Base-by-base conservation (phyloP, 1,140 invertebrate species). In the Plodia interpunctella region DNA sequence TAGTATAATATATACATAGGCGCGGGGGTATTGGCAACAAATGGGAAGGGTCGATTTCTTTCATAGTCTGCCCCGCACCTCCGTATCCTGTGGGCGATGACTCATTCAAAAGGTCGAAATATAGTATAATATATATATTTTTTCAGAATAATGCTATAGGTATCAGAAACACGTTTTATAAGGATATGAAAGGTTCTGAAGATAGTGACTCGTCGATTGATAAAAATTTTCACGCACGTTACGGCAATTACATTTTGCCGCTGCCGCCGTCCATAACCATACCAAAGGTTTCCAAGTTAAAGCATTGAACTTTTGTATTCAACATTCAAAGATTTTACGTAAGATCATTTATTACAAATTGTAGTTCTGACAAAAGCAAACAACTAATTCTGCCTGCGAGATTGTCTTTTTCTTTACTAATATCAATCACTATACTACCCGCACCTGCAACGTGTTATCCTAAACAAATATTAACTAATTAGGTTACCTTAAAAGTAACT, bases 141-240 rank as follows among this genome's bases (percentile, higher is more conserved):
- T 77, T 80, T 76, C 82, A 86, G 80, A 74, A 68, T 63, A 63
- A 74, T 69, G 65, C 63, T 66, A 79, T 80, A 74, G 63, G 59
- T 74, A 77, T 70, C 71, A 74, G 66, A 64, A 59, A 62, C 61
- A 66, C 60, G 62, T 63, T 66, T 25, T n/a, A 52, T 21, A 38
- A 25, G 52, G 57, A 9, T 20, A 57, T 66, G 61, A 73, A 76
- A 70, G 10, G 38, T 15, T 44, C 38, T 15, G 69, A 76, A 78
- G 73, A 76, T 59, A 68, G 63, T 61, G 69, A 73, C 66, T 57
- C 58, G 20, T 76, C 76, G 59, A 38, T 78, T 62, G 78, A 90
- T 74, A 83, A 86, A 72, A 86, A 87, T 65, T 90, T 90, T 76
- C 80, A 90, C 76, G 75, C 76, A 79, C 88, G 91, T 91, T 90